phyloP scores from a whole-genome alignment of 1,140 invertebrate species.

The Phocides pigmalion region DNA sequence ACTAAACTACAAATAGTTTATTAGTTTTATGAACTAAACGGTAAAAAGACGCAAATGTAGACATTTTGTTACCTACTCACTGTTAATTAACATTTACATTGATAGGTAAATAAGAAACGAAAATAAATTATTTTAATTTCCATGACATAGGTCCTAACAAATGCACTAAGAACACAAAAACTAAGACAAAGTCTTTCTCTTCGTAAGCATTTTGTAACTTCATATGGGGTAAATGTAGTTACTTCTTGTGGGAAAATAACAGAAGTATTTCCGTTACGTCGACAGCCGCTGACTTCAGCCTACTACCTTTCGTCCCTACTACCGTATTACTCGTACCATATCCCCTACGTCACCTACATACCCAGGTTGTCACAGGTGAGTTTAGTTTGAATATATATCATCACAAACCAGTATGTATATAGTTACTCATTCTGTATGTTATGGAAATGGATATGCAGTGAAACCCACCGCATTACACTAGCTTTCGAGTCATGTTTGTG shows the following conservation, averaged over 20 bases:
- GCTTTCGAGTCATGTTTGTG: background rate
- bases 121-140: too few relatives aligned
- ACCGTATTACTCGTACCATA: conserved; percentile 62
- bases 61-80: too few relatives aligned
- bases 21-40: too few relatives aligned
- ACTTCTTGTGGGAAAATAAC: conserved; percentile 18
- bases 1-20: too few relatives aligned
- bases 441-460: conserved; percentile 36
- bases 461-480: conserved; percentile 2
- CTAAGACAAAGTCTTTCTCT: background rate
- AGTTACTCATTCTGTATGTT: conserved; percentile 21
- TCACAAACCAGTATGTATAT: conserved; percentile 14
- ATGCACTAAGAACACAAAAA: background rate
- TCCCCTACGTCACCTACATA: conserved; percentile 70
- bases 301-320: conserved; percentile 71
- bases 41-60: too few relatives aligned
- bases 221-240: background rate
- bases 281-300: conserved; percentile 70
- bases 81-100: too few relatives aligned
- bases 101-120: too few relatives aligned
- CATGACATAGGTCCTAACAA: too few relatives aligned
- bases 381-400: conserved; percentile 36
- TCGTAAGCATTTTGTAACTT: background rate
- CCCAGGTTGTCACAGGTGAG: conserved; percentile 77
- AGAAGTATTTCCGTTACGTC: conserved; percentile 44